phyloP scores from a whole-genome alignment of 2,797 vertebrate genomes.

The Rhadinocentrus ornatus region DNA sequence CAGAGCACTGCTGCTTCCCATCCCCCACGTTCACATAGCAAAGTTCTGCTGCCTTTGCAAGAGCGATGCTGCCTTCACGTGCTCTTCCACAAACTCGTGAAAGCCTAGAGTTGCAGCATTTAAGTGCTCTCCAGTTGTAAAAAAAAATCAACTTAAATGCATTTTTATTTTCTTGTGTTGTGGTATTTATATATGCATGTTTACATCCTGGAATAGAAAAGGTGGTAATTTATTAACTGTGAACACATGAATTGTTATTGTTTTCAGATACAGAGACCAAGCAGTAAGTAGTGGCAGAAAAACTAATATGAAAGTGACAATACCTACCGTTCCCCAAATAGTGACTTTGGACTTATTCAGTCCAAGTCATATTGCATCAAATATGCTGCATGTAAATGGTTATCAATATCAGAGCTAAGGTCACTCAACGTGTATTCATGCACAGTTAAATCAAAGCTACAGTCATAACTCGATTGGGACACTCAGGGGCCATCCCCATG shows the following conservation, averaged over 20 bases:
- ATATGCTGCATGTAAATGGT: not conserved
- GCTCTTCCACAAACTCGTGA: constrained; percentile 48
- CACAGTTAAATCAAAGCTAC: not conserved
- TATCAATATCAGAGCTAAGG: not conserved
- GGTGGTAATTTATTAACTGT: not conserved
- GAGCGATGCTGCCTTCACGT: constrained; percentile 75
- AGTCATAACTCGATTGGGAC: not conserved
- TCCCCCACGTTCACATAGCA: constrained; percentile 87
- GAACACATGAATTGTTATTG: not conserved
- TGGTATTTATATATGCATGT: not conserved
- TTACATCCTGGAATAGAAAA: not conserved
- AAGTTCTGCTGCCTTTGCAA: constrained; percentile 87
- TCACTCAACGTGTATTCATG: not conserved
- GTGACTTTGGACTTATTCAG: not conserved
- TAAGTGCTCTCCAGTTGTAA: constrained; percentile 14
- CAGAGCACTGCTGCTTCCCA: constrained; percentile 79
- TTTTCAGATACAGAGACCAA: not conserved
- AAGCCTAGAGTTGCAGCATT: constrained; percentile 46
- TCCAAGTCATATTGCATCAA: not conserved
- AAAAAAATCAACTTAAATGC: not conserved
- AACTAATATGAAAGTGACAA: not conserved
- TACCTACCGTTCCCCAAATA: not conserved
- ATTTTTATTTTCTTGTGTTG: not conserved
- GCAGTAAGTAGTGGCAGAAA: not conserved
- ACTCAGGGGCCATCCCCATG: no score